Percentiles rank a stretch among this genome's conserved stretches.
Evolutionary conservation across 2,113 vertebrate genomes (phyloP).

Genomic region (Dipodomys stephensi): DNA sequence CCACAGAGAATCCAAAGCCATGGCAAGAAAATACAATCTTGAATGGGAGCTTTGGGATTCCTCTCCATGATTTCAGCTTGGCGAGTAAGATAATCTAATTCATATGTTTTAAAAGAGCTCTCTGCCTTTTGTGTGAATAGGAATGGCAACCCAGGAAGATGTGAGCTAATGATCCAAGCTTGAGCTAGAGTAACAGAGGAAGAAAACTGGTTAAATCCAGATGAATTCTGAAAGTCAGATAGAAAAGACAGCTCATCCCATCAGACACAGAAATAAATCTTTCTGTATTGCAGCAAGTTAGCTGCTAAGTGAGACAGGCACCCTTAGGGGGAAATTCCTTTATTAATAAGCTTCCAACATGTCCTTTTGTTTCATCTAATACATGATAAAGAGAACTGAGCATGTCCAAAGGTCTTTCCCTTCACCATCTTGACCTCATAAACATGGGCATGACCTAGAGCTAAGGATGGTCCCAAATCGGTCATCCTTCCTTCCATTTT

Average conservation of each 20-base stretch:
- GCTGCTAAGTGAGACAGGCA: background rate
- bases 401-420: background rate
- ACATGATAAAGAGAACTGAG: background rate
- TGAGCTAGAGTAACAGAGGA: background rate
- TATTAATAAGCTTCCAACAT: background rate
- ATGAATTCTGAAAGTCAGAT: background rate
- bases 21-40: background rate
- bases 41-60: background rate
- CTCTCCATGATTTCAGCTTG: background rate
- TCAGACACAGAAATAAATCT: background rate
- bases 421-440: background rate
- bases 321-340: background rate
- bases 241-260: background rate
- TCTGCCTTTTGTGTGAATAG: background rate
- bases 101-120: background rate
- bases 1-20: accelerated
- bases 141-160: no score
- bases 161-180: no score
- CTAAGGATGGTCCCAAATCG: background rate
- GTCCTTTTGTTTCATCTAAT: background rate
- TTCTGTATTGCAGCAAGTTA: background rate
- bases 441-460: background rate
- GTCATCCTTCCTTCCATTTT: background rate
- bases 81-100: background rate
- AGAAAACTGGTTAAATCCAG: background rate